Percentiles rank a stretch among this genome's conserved stretches.
Conservation (phyloP, 2,888 invertebrate species). For the Metopia argyrocephala region DNA sequence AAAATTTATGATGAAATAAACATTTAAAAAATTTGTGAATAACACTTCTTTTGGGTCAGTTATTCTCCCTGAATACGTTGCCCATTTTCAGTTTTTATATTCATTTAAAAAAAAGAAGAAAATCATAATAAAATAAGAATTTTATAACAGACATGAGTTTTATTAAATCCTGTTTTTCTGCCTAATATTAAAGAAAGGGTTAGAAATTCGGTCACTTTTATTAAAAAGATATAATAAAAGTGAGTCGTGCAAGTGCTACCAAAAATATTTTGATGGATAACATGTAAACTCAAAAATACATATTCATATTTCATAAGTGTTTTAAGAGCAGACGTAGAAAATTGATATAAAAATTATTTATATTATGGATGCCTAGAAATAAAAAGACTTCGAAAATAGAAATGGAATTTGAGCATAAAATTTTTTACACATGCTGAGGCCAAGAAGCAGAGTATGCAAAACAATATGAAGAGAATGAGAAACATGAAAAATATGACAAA, state of each 20-base stretch:
- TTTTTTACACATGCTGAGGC: conserved; percentile 46
- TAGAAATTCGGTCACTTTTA: no score
- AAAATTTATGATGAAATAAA: no score
- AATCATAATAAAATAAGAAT: no score
- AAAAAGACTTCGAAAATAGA: conserved; percentile 32
- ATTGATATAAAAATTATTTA: background rate
- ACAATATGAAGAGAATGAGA: background rate
- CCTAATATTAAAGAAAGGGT: no score
- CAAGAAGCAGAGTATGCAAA: background rate
- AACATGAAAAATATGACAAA: conserved; percentile 5
- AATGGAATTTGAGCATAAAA: conserved; percentile 41
- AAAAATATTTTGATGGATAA: conserved; percentile 56
- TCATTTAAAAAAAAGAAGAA: no score
- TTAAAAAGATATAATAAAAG: background rate
- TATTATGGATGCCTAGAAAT: background rate
- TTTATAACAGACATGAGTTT: no score
- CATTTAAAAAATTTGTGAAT: no score
- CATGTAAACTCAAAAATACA: conserved; percentile 43
- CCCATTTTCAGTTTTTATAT: no score
- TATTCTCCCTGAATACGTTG: no score
- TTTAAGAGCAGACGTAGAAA: background rate
- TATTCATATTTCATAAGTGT: no score
- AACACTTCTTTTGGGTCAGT: no score
- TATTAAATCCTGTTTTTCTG: no score
- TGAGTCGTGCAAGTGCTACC: conserved; percentile 28